Evolutionary conservation across 2,113 vertebrate genomes (phyloP), one percentile per base, ranked within the genome.

Genomic region (Marcusenius ussheri): DNA sequence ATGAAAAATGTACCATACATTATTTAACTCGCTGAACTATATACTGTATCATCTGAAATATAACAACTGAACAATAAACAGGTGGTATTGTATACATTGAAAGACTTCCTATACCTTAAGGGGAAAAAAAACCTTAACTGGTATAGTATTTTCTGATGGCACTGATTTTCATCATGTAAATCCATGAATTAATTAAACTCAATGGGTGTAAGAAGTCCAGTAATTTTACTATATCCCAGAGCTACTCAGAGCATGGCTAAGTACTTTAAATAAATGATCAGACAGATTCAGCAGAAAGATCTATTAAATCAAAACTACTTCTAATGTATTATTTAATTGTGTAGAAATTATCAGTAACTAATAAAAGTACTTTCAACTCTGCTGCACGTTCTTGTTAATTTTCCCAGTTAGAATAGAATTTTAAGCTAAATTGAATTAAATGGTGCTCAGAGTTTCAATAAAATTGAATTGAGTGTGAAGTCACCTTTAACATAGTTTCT

Each of bases 201-300:
- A 86, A 50, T 27, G 24, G 45, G 8, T 27, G 45, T 49, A 10
- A 27, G 1, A 9, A 47, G 46, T 47, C 83, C 45, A 86, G 47
- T 17, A 86, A 50, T 24, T 49, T 11, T n/a, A n/a, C 11, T 86
- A 15, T 50, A 31, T 50, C 11, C 45, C 42, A 50, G 45, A 86
- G 83, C 83, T 27, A 27, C 11, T 50, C 42, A 86, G 45, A 86
- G 83, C 83, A 50, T 27, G n/a, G 42, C 45, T 49, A 86, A 86
- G 83, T 85, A 42, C 17, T 85, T 85, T 49, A 85, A 85, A 85
- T 47, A 85, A 85, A 85, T 85, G 5, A 85, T 47, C 83, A 85
- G 46, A 49, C 42, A 31, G 21, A 86, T 47, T 46, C 83, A 50
- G 45, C 3, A 86, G 21, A 47, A 47, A 86, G 45, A 50, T 86